Evolutionary conservation across 2,888 invertebrate genomes (phyloP).

Genomic region (Torymus tubicola): DNA sequence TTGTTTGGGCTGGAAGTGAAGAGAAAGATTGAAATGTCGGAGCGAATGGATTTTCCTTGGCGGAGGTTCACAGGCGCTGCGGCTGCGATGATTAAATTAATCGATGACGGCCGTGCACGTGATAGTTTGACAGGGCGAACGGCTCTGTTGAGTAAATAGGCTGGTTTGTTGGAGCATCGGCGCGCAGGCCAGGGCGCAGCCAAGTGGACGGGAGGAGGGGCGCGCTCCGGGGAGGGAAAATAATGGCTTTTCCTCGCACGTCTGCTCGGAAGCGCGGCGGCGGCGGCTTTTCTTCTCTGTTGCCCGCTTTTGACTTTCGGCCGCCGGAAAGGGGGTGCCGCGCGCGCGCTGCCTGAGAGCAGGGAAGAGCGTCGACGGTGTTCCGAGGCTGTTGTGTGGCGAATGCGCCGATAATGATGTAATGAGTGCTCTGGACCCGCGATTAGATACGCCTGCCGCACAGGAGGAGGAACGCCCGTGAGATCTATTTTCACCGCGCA

Average conservation of each 20-base stretch:
- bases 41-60: too few relatives aligned
- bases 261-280: constrained; percentile 43
- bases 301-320: constrained; percentile 24
- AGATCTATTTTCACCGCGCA: constrained; percentile 41
- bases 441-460: constrained; percentile 66
- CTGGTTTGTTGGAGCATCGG: constrained; percentile 69
- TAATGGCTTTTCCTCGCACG: constrained; percentile 60
- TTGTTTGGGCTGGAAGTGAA: too few relatives aligned
- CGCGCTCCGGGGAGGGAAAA: constrained; percentile 58
- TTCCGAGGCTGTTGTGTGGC: constrained; percentile 59
- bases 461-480: constrained; percentile 36
- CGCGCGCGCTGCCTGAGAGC: constrained; percentile 13
- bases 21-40: too few relatives aligned
- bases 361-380: constrained; percentile 56
- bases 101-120: too few relatives aligned
- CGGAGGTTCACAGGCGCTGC: too few relatives aligned
- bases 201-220: constrained; percentile 49
- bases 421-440: constrained; percentile 67
- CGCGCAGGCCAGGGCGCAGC: constrained; percentile 20
- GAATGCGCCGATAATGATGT: constrained; percentile 71
- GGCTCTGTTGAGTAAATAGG: constrained; percentile 69
- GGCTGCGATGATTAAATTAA: too few relatives aligned
- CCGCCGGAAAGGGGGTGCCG: constrained; percentile 47
- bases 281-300: constrained; percentile 34
- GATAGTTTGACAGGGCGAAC: constrained; percentile 16